Conservation (phyloP, 2,888 invertebrate species). For the Conistra vaccinii region DNA sequence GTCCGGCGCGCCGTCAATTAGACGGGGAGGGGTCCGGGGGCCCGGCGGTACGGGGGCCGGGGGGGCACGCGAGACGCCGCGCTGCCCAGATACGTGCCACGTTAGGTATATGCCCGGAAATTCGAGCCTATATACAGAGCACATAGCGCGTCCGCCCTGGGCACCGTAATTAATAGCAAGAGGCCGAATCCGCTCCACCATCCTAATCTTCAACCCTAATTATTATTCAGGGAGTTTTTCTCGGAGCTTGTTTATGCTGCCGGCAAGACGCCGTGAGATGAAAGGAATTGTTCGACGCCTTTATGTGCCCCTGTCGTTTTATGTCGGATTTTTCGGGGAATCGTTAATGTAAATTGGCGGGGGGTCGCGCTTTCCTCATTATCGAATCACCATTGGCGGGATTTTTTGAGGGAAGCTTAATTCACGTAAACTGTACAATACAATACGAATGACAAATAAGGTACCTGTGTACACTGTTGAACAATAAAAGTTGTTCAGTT, state of each 20-base stretch:
- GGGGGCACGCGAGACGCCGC: slow-evolving; percentile 75
- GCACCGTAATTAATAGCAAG: slow-evolving; percentile 84
- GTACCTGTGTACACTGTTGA: slow-evolving; percentile 1
- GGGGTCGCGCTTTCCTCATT: slow-evolving; percentile 72
- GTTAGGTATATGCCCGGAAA: slow-evolving; percentile 85
- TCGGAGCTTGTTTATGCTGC: slow-evolving; percentile 66
- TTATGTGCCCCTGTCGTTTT: slow-evolving; percentile 68
- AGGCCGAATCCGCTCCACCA: slow-evolving; percentile 73
- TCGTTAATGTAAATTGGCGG: slow-evolving; percentile 80
- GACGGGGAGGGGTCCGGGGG: slow-evolving; percentile 78
- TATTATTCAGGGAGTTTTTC: slow-evolving; percentile 78
- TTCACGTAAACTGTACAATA: slow-evolving; percentile 15
- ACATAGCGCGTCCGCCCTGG: slow-evolving; percentile 69
- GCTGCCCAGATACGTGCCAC: slow-evolving; percentile 72
- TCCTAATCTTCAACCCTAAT: slow-evolving; percentile 72
- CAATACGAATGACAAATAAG: slow-evolving; percentile 41
- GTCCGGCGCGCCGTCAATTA: slow-evolving; percentile 89
- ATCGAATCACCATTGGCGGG: slow-evolving; percentile 59
- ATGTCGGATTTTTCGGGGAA: slow-evolving; percentile 72
- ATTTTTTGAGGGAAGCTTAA: slow-evolving; percentile 42
- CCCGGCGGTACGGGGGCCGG: slow-evolving; percentile 57
- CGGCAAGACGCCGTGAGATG: slow-evolving; percentile 73
- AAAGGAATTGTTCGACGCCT: slow-evolving; percentile 72
- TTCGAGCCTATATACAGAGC: slow-evolving; percentile 82
- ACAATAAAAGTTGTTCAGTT: slow-evolving; percentile 79